phyloP scores from a whole-genome alignment of 2,797 vertebrate species.

The Orestias chungarensis region DNA sequence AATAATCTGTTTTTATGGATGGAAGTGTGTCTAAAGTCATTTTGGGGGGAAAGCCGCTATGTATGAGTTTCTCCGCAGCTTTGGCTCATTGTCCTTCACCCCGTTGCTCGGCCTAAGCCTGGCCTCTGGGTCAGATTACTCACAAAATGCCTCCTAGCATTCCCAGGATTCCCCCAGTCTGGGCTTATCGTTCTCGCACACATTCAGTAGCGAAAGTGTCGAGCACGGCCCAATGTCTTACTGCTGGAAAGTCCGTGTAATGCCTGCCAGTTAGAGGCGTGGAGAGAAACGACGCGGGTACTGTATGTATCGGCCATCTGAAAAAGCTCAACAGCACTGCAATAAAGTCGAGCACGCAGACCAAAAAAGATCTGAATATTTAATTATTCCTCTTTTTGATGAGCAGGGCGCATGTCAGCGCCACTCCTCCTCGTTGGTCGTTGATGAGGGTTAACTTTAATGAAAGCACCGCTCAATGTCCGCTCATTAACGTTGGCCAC shows the following conservation, averaged over 20 bases:
- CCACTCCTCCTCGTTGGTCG: slow-evolving; percentile 17
- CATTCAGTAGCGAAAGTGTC: slow-evolving; percentile 60
- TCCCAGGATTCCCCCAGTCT: slow-evolving; percentile 67
- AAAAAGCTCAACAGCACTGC: slow-evolving; percentile 13
- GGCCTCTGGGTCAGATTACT: slow-evolving; percentile 78
- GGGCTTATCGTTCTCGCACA: slow-evolving; percentile 75
- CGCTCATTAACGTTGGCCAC: slow-evolving; percentile 56
- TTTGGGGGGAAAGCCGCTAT: slow-evolving; percentile 59
- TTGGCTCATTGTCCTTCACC: slow-evolving; percentile 76
- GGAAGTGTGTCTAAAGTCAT: slow-evolving; percentile 78
- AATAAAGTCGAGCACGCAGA: background rate
- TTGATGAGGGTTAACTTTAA: slow-evolving; percentile 53
- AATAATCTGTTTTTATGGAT: slow-evolving; percentile 76
- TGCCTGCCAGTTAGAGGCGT: slow-evolving; percentile 29
- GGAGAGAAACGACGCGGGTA: slow-evolving; percentile 22
- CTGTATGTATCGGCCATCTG: slow-evolving; percentile 22
- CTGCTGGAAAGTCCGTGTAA: slow-evolving; percentile 6
- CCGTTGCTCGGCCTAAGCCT: slow-evolving; percentile 72
- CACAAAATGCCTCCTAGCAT: slow-evolving; percentile 69
- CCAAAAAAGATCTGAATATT: slow-evolving; percentile 23
- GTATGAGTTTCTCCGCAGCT: slow-evolving; percentile 71
- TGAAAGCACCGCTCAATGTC: slow-evolving; percentile 62
- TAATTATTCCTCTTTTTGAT: slow-evolving; percentile 17
- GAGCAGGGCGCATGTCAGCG: slow-evolving; percentile 10
- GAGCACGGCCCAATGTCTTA: slow-evolving; percentile 55